Percentiles rank a stretch among this genome's conserved stretches.
Evolutionary conservation across 2,888 invertebrate species (phyloP).

Genomic region (Synergus umbraculus): DNA sequence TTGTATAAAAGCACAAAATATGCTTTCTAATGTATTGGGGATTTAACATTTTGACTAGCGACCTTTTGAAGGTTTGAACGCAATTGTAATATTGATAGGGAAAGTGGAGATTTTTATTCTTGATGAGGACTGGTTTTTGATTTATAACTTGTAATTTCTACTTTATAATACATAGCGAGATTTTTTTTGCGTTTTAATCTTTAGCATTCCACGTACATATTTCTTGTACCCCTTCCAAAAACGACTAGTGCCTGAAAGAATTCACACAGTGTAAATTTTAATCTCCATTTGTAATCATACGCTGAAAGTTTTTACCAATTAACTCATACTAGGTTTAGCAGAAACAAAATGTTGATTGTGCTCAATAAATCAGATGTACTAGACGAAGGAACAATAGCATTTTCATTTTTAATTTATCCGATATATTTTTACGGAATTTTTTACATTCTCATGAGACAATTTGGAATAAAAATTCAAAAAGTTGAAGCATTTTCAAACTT

Average conservation of each 20-base stretch:
- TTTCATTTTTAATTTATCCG: background rate
- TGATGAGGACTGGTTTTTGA: constrained; percentile 32
- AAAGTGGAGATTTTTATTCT: constrained; percentile 20
- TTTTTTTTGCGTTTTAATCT: constrained; percentile 39
- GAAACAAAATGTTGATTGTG: constrained; percentile 53
- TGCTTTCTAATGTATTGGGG: constrained; percentile 3
- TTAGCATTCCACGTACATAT: constrained; percentile 49
- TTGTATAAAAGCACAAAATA: constrained; percentile 1
- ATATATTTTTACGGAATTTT: background rate
- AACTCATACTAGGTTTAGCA: constrained; percentile 47
- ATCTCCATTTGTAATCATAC: constrained; percentile 51
- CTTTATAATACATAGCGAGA: constrained; percentile 11
- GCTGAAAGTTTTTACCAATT: constrained; percentile 55
- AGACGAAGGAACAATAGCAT: constrained; percentile 6
- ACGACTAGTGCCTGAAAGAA: constrained; percentile 57
- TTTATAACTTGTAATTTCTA: background rate
- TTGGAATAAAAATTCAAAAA: too few species aligned
- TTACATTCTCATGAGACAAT: background rate
- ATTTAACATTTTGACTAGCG: constrained; percentile 11
- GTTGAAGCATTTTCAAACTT: too few species aligned
- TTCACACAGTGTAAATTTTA: constrained; percentile 52
- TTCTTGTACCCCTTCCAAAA: constrained; percentile 51
- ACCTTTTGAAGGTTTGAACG: constrained; percentile 9
- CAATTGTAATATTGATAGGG: background rate
- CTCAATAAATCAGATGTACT: constrained; percentile 54